These are phyloP conservation scores for Macropus fuliginosus DNA, from an alignment of 2,797 vertebrate species.

Conservation along the genomic window DNA sequence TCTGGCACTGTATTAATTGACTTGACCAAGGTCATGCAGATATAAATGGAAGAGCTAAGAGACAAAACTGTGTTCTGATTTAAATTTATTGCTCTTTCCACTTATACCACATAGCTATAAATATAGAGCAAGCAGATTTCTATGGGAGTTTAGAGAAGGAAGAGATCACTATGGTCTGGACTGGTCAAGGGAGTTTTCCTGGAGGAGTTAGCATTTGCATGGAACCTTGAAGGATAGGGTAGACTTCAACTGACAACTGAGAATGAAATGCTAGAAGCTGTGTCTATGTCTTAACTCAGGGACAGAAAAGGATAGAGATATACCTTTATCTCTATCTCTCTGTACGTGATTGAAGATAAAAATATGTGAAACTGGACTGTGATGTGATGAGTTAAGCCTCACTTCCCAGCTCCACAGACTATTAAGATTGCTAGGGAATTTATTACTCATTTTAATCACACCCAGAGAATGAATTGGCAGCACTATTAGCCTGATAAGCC, in stretches of 20 bases:
- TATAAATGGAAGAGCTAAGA: neutral
- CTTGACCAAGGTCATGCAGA: neutral
- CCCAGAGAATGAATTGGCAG: neutral
- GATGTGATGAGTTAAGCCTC: neutral
- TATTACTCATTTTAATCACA: neutral
- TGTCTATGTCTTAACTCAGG: neutral
- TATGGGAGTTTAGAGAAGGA: neutral
- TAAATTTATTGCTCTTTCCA: neutral
- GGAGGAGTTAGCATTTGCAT: neutral
- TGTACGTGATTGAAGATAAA: neutral
- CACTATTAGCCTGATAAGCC: neutral
- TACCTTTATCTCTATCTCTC: neutral
- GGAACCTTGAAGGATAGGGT: neutral
- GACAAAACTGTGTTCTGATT: neutral
- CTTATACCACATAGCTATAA: neutral
- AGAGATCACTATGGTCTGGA: neutral
- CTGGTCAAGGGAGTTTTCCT: neutral
- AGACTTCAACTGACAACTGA: neutral
- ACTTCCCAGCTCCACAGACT: neutral
- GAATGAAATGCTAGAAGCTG: neutral
- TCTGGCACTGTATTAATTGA: neutral
- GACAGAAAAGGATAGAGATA: neutral
- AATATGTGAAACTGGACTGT: neutral
- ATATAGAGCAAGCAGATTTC: neutral
- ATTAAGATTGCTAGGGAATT: neutral